phyloP scores from a whole-genome alignment of 2,797 vertebrate species.

The Pristis pectinata region DNA sequence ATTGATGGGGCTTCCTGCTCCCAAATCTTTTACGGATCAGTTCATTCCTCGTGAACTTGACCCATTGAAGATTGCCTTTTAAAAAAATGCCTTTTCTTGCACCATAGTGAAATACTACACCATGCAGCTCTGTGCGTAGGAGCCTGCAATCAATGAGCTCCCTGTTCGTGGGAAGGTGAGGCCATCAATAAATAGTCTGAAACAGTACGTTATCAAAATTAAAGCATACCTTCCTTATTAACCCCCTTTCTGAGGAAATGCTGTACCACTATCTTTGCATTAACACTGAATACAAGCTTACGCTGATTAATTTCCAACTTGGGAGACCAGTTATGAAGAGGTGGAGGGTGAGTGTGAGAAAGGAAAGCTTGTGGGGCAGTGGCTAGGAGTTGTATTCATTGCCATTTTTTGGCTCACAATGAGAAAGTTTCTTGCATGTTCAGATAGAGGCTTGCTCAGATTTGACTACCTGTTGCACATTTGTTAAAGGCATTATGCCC shows the following conservation, averaged over 20 bases:
- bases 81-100: too few species aligned
- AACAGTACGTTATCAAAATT: neutral
- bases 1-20: conserved; percentile 29
- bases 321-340: neutral
- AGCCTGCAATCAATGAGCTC: neutral
- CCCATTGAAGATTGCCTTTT: neutral
- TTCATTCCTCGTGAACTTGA: conserved; percentile 21
- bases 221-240: neutral
- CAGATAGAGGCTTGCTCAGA: neutral
- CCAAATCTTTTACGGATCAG: conserved; percentile 11
- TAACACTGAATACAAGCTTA: neutral
- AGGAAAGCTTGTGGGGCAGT: neutral
- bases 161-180: neutral
- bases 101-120: neutral
- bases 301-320: neutral
- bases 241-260: neutral
- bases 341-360: too few species aligned
- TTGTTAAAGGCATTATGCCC: neutral
- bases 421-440: neutral
- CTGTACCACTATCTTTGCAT: neutral
- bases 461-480: neutral
- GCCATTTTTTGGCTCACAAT: neutral
- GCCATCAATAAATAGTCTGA: neutral
- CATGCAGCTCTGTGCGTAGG: neutral
- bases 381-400: neutral